Evolutionary conservation across 2,113 vertebrate genomes (phyloP).

Genomic region (Opisthocomus hoazin): DNA sequence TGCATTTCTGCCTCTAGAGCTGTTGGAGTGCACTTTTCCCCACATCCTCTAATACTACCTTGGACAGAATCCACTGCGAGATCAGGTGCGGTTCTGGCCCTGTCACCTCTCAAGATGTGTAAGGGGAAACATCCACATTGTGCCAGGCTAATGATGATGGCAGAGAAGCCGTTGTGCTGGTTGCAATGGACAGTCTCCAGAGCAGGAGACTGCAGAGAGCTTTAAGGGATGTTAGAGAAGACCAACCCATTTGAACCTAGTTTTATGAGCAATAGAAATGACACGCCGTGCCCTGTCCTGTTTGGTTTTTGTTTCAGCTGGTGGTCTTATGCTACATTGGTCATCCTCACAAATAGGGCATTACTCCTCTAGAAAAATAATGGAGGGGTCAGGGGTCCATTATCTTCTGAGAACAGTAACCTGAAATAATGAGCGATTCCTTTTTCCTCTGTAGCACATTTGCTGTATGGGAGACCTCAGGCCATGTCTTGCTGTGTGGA

Average conservation of each 20-base stretch:
- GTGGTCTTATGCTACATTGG: neutral
- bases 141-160: neutral
- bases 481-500: neutral
- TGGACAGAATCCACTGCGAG: neutral
- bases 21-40: neutral
- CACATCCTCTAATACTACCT: accelerated
- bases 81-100: neutral
- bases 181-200: neutral
- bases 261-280: accelerated
- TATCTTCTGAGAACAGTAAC: neutral
- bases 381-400: neutral
- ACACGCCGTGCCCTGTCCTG: neutral
- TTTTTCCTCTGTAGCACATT: neutral
- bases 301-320: neutral
- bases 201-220: neutral
- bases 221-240: neutral
- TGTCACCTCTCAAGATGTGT: accelerated
- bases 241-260: neutral
- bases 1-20: neutral
- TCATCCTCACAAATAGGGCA: neutral
- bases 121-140: accelerated
- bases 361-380: neutral
- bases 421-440: neutral
- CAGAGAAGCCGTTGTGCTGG: neutral
- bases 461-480: neutral